Evolutionary conservation across 2,888 invertebrate species (phyloP), one percentile per base, ranked within the genome.

Genomic region (Cantharis rufa): DNA sequence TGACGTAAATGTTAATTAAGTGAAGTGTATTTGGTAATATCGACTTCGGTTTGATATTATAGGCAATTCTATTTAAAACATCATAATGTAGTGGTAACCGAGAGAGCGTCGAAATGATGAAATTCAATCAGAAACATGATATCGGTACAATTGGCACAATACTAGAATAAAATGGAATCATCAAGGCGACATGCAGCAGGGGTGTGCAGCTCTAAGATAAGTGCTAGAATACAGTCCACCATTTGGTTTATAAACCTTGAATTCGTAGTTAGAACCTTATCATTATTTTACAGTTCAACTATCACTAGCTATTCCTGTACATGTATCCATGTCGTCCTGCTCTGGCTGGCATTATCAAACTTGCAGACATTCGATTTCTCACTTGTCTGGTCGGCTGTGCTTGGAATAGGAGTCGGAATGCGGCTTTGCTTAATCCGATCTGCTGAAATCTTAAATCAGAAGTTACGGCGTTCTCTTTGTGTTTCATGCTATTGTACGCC

Each of bases 381-480:
- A 78, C 78, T 78, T 78, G 70, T 64, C 62, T 78, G 78, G 78
- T 71, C 78, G 27, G 72, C 78, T 78, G 75, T 75, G 71, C 74
- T 61, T 62, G 73, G 75, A 78, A 78, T 78, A 78, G 75, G 78
- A 78, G 75, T 78, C 72, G 70, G 78, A 78, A 78, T 75, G 78
- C 78, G 78, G 78, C 78, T 78, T 78, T 75, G 73, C 79, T 82
- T 86, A 86, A 86, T 86, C 86, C 86, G 85, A 85, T 85, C 83
- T 84, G 82, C 83, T 83, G 83, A 86, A 86, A 86, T 86, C 86
- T 85, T 85, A 86, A 86, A 86, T 85, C 86, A 85, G 84, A 85
- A 86, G 85, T 86, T 86, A 86, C 86, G 86, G 82, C 80, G 83
- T 83, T 70, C 85, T 82, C 82, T 84, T 84, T 85, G 84, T 85